A percentile compares a stretch with the other conserved stretches of the same genome.
Conservation (phyloP, 2,888 invertebrate genomes). For the Pharmacophagus antenor region DNA sequence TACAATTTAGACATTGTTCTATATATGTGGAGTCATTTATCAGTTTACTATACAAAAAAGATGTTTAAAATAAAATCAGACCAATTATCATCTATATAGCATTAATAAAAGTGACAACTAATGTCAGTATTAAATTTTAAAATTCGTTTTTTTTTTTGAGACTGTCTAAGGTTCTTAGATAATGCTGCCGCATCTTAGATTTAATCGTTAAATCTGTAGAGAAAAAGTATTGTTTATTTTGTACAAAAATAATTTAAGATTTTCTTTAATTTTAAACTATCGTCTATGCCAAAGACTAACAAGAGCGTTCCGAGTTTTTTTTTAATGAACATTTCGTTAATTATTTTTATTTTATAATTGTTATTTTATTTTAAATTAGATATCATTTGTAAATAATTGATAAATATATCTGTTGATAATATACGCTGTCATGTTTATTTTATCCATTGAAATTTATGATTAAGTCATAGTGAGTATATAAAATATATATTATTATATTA, state of each 20-base stretch:
- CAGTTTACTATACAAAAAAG: no score
- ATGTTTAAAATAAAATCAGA: not conserved
- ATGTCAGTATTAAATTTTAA: not conserved
- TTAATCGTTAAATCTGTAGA: not conserved
- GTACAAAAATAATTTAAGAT: constrained; percentile 11
- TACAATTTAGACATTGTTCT: no score
- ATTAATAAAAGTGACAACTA: not conserved
- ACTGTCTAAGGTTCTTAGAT: not conserved
- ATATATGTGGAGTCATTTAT: no score
- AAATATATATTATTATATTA: no score
- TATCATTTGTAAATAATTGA: not conserved
- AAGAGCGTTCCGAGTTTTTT: not conserved
- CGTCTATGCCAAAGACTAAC: constrained; percentile 9
- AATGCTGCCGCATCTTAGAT: not conserved
- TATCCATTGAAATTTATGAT: not conserved
- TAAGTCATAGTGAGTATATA: not conserved
- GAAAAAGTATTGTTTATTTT: constrained; percentile 10
- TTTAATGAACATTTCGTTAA: not conserved
- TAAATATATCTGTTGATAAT: not conserved
- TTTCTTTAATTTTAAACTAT: not conserved
- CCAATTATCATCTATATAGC: not conserved
- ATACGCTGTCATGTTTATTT: not conserved
- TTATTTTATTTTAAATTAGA: not conserved
- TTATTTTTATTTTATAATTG: not conserved
- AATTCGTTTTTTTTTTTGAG: not conserved